phyloP scores from a whole-genome alignment of 2,113 vertebrate species.

The Lampris megalopsis region DNA sequence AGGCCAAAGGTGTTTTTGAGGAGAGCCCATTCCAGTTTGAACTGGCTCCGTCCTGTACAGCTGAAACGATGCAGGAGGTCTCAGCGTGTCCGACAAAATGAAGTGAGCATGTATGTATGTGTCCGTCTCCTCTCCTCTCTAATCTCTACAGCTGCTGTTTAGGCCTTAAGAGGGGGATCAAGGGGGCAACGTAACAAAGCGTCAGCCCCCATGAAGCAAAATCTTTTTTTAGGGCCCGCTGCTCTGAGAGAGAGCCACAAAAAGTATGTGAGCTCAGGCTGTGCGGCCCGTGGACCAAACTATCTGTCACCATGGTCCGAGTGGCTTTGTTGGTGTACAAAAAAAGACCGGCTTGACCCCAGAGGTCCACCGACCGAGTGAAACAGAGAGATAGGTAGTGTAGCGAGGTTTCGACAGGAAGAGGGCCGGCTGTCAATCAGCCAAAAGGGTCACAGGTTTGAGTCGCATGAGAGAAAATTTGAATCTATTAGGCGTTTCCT shows the following conservation, averaged over 20 bases:
- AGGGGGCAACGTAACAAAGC: constrained; percentile 83
- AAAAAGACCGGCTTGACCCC: constrained; percentile 83
- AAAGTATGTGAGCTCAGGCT: constrained; percentile 92
- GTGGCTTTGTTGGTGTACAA: constrained; percentile 82
- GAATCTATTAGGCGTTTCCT: not conserved
- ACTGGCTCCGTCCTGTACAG: constrained; percentile 27
- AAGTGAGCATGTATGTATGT: constrained; percentile 10
- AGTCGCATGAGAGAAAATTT: not conserved
- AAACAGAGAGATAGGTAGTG: constrained; percentile 17
- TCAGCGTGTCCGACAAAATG: constrained; percentile 13
- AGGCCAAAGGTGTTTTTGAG: constrained; percentile 15
- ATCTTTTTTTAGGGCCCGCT: constrained; percentile 92
- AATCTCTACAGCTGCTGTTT: constrained; percentile 81
- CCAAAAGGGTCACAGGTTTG: not conserved
- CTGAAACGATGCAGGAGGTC: not conserved
- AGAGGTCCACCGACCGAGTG: constrained; percentile 15
- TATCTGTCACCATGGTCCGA: constrained; percentile 76
- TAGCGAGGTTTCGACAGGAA: constrained; percentile 5
- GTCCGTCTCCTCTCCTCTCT: constrained; percentile 75
- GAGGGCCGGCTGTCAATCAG: not conserved
- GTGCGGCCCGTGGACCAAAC: constrained; percentile 74
- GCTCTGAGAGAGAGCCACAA: constrained; percentile 91
- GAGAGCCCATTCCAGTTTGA: constrained; percentile 35
- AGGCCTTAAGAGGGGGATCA: constrained; percentile 89
- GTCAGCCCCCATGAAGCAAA: constrained; percentile 88